A percentile compares a stretch with the other conserved stretches of the same genome.
phyloP scores from a whole-genome alignment of 2,888 invertebrate species.

The Limnephilus marmoratus region DNA sequence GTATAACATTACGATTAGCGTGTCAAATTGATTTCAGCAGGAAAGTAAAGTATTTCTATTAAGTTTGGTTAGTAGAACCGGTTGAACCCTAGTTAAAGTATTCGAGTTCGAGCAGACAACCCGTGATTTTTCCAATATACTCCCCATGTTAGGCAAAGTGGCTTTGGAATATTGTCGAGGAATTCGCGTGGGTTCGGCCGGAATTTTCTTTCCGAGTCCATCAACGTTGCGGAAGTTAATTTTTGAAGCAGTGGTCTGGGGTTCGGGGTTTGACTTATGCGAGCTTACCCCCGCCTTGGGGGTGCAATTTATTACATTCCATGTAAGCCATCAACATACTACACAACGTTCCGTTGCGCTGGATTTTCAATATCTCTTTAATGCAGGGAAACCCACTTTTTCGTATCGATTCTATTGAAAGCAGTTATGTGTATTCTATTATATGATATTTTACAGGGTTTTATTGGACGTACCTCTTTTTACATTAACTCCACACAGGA shows the following conservation, averaged over 20 bases:
- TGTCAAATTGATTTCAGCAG: no score
- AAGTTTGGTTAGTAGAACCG: neutral
- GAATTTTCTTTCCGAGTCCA: conserved; percentile 45
- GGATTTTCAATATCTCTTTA: neutral
- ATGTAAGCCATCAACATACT: conserved; percentile 17
- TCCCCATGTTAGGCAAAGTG: conserved; percentile 28
- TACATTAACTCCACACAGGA: no score
- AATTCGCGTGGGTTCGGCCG: conserved; percentile 35
- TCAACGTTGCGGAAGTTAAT: conserved; percentile 42
- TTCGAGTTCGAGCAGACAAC: neutral
- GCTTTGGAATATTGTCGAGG: conserved; percentile 28
- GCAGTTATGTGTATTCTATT: neutral
- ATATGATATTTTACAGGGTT: no score
- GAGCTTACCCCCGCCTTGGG: neutral
- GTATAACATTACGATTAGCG: no score
- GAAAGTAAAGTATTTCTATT: no score
- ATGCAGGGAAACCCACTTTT: neutral
- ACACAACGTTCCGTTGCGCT: neutral
- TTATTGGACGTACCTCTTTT: no score
- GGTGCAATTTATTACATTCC: conserved; percentile 48
- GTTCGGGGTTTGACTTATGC: conserved; percentile 42
- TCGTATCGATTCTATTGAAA: neutral
- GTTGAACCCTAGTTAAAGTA: neutral
- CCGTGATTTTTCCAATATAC: conserved; percentile 20
- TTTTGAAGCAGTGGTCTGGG: conserved; percentile 25